phyloP scores from a whole-genome alignment of 2,797 vertebrate species.

The Manis crassicaudata region DNA sequence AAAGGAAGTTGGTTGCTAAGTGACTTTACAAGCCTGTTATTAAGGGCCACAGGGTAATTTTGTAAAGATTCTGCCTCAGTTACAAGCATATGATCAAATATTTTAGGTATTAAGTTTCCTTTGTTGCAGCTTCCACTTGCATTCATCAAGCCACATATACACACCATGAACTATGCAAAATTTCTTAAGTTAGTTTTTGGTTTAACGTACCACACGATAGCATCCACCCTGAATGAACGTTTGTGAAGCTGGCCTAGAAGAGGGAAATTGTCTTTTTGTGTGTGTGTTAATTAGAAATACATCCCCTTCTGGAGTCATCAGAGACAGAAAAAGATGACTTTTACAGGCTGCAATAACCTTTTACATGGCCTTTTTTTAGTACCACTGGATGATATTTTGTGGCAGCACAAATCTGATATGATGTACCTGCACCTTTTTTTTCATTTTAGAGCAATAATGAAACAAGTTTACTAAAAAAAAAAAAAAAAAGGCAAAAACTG shows the following conservation, averaged over 20 bases:
- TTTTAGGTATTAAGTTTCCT: not conserved
- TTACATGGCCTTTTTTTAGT: not conserved
- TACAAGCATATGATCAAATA: not conserved
- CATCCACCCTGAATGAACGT: not conserved
- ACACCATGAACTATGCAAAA: not conserved
- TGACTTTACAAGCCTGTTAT: constrained; percentile 19
- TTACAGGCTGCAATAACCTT: not conserved
- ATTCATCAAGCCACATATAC: not conserved
- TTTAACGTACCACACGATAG: not conserved
- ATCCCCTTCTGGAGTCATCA: not conserved
- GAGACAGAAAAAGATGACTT: not conserved
- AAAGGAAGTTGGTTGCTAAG: constrained; percentile 56
- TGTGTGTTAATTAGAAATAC: constrained; percentile 14
- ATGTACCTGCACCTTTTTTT: not conserved
- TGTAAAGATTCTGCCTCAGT: not conserved
- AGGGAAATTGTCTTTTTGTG: not conserved
- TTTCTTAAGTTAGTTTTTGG: constrained; percentile 2
- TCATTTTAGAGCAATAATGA: not conserved
- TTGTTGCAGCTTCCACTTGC: not conserved
- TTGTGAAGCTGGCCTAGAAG: not conserved
- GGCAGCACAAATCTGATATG: not conserved
- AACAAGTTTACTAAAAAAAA: not conserved
- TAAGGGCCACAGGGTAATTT: not conserved
- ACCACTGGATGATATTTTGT: not conserved
- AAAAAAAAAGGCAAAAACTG: not conserved